Conservation (phyloP, 1,140 invertebrate genomes). For the Sminthurinus signatus region DNA sequence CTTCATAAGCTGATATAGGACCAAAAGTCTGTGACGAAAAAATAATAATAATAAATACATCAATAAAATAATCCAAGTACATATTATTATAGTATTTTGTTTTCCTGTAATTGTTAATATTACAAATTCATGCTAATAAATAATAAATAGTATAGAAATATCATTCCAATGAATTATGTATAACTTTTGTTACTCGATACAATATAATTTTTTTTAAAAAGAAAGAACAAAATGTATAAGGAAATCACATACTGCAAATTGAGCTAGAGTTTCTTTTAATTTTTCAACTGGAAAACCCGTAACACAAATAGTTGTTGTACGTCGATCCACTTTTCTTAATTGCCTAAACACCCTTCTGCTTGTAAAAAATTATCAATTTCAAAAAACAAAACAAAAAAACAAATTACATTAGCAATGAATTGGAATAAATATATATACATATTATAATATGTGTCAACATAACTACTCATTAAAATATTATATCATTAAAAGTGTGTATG, state of each 20-base stretch:
- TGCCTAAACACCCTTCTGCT: conserved; percentile 49
- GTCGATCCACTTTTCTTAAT: conserved; percentile 60
- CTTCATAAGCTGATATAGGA: conserved; percentile 60
- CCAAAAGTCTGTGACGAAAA: conserved; percentile 49
- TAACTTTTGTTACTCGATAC: not conserved
- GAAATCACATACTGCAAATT: conserved; percentile 59
- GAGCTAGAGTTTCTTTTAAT: conserved; percentile 59
- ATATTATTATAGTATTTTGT: too few relatives aligned
- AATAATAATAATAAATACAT: too few relatives aligned
- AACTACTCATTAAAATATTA: too few relatives aligned
- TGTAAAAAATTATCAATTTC: not conserved
- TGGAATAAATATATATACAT: too few relatives aligned
- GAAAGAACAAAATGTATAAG: conserved; percentile 4
- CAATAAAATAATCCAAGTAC: too few relatives aligned
- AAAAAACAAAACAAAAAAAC: not conserved
- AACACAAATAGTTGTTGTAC: conserved; percentile 69
- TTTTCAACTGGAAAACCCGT: conserved; percentile 69
- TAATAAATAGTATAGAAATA: not conserved
- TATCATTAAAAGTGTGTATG: not conserved
- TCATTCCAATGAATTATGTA: not conserved
- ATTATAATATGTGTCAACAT: too few relatives aligned
- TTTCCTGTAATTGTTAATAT: not conserved
- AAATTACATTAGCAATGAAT: not conserved
- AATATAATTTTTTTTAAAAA: not conserved
- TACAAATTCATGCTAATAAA: not conserved